A percentile compares a stretch with the other conserved stretches of the same genome.
phyloP scores from a whole-genome alignment of 2,113 vertebrate genomes.

The Rana temporaria region DNA sequence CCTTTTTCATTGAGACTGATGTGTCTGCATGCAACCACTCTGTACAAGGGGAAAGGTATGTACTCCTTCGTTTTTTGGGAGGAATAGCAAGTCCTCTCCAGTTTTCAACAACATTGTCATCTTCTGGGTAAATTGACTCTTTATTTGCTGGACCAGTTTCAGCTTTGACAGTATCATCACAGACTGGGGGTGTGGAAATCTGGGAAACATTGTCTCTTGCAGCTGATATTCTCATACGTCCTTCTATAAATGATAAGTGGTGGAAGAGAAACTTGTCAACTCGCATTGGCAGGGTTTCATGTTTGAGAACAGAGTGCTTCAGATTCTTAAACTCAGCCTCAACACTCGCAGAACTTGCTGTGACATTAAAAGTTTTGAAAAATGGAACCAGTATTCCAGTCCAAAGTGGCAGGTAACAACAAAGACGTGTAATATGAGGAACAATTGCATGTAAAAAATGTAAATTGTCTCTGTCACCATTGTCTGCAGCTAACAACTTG shows the following conservation, averaged over 20 bases:
- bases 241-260: too few relatives aligned
- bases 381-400: too few relatives aligned
- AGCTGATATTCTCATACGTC: not conserved
- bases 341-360: not conserved
- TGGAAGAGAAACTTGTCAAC: too few relatives aligned
- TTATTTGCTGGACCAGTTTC: not conserved
- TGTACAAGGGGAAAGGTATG: too few relatives aligned
- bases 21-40: too few relatives aligned
- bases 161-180: not conserved
- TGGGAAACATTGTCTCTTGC: not conserved
- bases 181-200: not conserved
- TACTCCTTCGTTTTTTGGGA: not conserved
- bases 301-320: not conserved
- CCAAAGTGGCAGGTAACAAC: too few relatives aligned
- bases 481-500: too few relatives aligned
- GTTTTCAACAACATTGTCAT: not conserved
- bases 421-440: too few relatives aligned
- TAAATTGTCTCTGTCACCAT: too few relatives aligned
- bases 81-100: not conserved
- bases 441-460: too few relatives aligned
- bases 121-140: not conserved
- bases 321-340: not conserved
- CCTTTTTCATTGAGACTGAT: too few relatives aligned
- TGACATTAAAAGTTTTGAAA: too few relatives aligned
- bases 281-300: not conserved